phyloP scores from a whole-genome alignment of 1,140 invertebrate species.

The Drosophila sp. region DNA sequence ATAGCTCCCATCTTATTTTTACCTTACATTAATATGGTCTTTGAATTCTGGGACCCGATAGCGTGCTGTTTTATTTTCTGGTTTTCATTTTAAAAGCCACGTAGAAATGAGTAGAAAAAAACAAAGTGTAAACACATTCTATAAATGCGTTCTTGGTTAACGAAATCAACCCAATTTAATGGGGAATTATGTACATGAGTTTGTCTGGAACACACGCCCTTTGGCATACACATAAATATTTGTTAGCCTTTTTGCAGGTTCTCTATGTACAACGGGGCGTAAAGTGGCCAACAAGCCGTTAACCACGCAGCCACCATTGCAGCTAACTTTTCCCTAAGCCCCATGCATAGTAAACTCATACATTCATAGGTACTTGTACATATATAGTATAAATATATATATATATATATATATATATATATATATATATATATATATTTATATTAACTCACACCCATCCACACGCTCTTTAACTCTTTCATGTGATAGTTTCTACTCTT shows the following conservation, averaged over 20 bases:
- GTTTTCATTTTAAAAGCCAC: slow-evolving; percentile 5
- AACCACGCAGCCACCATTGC: slow-evolving; percentile 36
- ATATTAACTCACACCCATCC: too few relatives aligned
- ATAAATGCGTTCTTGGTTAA: not conserved
- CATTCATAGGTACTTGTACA: too few relatives aligned
- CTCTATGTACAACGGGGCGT: slow-evolving; percentile 55
- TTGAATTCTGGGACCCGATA: slow-evolving; percentile 35
- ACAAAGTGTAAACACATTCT: not conserved
- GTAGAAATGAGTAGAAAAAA: not conserved
- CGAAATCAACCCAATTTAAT: slow-evolving; percentile 3
- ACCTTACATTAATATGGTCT: slow-evolving; percentile 26
- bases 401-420: not conserved
- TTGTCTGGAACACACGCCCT: slow-evolving; percentile 5
- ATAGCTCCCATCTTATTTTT: slow-evolving; percentile 28
- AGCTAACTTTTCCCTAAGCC: not conserved
- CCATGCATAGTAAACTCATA: not conserved
- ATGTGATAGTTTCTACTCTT: too few relatives aligned
- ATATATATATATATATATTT: too few relatives aligned
- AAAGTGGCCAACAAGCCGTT: slow-evolving; percentile 78
- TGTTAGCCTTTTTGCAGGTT: slow-evolving; percentile 10
- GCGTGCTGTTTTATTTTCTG: not conserved
- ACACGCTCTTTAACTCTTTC: too few relatives aligned
- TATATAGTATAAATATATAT: not conserved
- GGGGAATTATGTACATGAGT: not conserved
- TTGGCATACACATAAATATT: slow-evolving; percentile 9